A percentile compares a stretch with the other conserved stretches of the same genome.
phyloP scores from a whole-genome alignment of 1,140 invertebrate genomes.

The Bombus superbus region DNA sequence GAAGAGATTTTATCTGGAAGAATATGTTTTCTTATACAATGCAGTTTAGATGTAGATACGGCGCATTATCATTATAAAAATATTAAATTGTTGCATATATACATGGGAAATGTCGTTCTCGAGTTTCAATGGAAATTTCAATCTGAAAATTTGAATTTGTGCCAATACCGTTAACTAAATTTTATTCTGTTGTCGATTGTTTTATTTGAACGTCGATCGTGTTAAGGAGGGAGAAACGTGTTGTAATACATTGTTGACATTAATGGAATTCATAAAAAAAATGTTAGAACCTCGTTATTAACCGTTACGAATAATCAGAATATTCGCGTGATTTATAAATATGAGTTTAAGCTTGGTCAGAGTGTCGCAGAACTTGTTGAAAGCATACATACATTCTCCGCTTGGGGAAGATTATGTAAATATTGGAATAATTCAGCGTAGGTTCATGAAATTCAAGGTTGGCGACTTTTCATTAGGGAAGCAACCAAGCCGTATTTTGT shows the following conservation, averaged over 20 bases:
- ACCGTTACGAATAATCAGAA: background rate
- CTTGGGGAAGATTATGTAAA: background rate
- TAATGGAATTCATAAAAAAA: background rate
- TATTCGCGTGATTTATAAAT: background rate
- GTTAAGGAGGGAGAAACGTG: no score
- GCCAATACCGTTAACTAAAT: background rate
- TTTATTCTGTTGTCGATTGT: background rate
- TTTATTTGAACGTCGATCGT: background rate
- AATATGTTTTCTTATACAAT: background rate
- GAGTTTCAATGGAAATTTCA: no score
- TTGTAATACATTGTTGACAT: no score
- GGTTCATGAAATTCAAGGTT: background rate
- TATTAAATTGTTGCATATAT: no score
- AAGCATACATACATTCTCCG: background rate
- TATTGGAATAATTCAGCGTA: background rate
- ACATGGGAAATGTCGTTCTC: no score
- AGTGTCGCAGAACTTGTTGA: background rate
- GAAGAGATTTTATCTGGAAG: background rate
- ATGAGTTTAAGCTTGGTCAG: background rate
- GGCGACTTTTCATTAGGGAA: background rate
- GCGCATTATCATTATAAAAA: no score
- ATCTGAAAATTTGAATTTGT: background rate
- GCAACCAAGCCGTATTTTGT: background rate
- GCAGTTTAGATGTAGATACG: background rate
- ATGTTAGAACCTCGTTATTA: background rate